Percentiles rank a stretch among this genome's conserved stretches.
These are phyloP conservation scores for Agonopterix alstromeriana DNA, from an alignment of 2,888 invertebrate species.

Conservation along the genomic window DNA sequence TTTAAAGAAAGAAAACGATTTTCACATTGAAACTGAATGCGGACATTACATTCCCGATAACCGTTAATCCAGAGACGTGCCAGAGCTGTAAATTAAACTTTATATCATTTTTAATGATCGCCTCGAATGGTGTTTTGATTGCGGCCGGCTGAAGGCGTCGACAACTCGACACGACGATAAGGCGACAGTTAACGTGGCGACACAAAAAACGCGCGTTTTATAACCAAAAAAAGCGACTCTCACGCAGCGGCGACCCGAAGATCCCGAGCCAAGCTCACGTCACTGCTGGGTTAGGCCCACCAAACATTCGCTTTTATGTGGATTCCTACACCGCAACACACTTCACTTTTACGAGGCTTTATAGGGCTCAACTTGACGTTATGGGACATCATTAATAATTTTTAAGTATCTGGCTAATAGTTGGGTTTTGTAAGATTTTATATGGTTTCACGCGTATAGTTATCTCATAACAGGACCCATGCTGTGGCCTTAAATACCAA, in stretches of 20 bases:
- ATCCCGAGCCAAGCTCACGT: slow-evolving; percentile 14
- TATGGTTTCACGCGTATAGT: slow-evolving; percentile 13
- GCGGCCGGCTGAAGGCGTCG: slow-evolving; percentile 73
- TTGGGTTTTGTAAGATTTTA: slow-evolving; percentile 32
- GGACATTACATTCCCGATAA: slow-evolving; percentile 63
- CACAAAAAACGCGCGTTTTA: slow-evolving; percentile 68
- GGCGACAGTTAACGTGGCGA: slow-evolving; percentile 57
- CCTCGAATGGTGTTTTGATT: slow-evolving; percentile 74
- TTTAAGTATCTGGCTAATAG: slow-evolving; percentile 47
- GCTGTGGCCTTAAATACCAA: slow-evolving; percentile 9
- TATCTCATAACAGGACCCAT: slow-evolving; percentile 2
- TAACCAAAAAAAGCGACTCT: slow-evolving; percentile 53
- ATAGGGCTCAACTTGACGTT: slow-evolving; percentile 49
- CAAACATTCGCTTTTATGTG: slow-evolving; percentile 51
- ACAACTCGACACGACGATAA: slow-evolving; percentile 75
- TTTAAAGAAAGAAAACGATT: slow-evolving; percentile 23
- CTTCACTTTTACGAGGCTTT: slow-evolving; percentile 60
- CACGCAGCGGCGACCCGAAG: slow-evolving; percentile 24
- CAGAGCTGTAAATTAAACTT: slow-evolving; percentile 71
- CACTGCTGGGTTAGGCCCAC: slow-evolving; percentile 9
- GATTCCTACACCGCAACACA: slow-evolving; percentile 60
- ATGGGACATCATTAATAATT: slow-evolving; percentile 53
- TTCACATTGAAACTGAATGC: slow-evolving; percentile 45
- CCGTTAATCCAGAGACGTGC: slow-evolving; percentile 63
- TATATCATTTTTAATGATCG: slow-evolving; percentile 74